phyloP scores from a whole-genome alignment of 2,888 invertebrate species.

The Theretra japonica region DNA sequence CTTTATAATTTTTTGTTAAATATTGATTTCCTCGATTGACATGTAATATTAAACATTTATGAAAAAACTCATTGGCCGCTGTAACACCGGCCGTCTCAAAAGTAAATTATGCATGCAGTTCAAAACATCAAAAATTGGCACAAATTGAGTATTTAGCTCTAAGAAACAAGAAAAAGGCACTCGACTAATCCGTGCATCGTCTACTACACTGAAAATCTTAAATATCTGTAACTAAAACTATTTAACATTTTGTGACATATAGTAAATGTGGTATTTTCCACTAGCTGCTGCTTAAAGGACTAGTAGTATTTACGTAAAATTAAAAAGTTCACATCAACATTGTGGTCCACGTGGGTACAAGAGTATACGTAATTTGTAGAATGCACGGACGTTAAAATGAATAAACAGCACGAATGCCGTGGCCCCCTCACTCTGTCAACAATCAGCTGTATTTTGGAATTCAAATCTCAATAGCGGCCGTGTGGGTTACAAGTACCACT shows the following conservation, averaged over 20 bases:
- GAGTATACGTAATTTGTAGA: slow-evolving; percentile 24
- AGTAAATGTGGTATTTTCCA: slow-evolving; percentile 13
- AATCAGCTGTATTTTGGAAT: slow-evolving; percentile 57
- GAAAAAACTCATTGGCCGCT: neutral
- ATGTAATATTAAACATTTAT: too few species aligned
- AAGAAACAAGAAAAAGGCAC: slow-evolving; percentile 56
- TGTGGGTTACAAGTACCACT: slow-evolving; percentile 1
- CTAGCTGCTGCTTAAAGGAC: neutral
- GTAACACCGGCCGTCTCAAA: slow-evolving; percentile 1
- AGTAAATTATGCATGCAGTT: slow-evolving; percentile 50
- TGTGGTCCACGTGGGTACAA: neutral
- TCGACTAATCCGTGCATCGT: slow-evolving; percentile 32
- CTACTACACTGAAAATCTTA: slow-evolving; percentile 33
- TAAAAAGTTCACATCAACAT: neutral
- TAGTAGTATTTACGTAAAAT: neutral
- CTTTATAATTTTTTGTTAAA: neutral
- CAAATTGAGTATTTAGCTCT: slow-evolving; percentile 70
- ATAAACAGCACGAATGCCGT: slow-evolving; percentile 52
- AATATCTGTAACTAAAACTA: neutral
- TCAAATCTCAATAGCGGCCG: slow-evolving; percentile 31
- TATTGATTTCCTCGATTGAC: neutral
- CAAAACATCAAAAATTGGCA: slow-evolving; percentile 65
- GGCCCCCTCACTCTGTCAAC: slow-evolving; percentile 69
- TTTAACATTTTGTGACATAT: slow-evolving; percentile 31
- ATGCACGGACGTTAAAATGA: slow-evolving; percentile 44